Evolutionary conservation across 2,888 invertebrate genomes (phyloP).

Genomic region (Agrotis clavis): DNA sequence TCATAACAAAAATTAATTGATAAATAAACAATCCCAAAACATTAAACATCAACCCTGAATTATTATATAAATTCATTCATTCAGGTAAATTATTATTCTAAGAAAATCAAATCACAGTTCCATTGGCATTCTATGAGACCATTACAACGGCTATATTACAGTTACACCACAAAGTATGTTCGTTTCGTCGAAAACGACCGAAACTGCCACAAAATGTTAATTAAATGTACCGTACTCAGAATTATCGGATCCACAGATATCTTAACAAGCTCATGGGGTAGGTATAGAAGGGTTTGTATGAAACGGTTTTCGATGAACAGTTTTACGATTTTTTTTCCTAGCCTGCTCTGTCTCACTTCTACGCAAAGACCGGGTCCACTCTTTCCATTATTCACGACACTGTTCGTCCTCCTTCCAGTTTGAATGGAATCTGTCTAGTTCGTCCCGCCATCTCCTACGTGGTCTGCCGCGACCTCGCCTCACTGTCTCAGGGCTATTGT

Average conservation of each 20-base stretch:
- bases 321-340: too few relatives aligned
- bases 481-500: too few relatives aligned
- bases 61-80: constrained; percentile 31
- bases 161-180: constrained; percentile 50
- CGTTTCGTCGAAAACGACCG: constrained; percentile 47
- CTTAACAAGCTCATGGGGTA: constrained; percentile 16
- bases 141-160: constrained; percentile 35
- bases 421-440: too few relatives aligned
- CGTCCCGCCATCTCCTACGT: too few relatives aligned
- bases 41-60: constrained; percentile 31
- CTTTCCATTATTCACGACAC: too few relatives aligned
- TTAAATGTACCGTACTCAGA: constrained; percentile 61
- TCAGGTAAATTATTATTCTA: constrained; percentile 39
- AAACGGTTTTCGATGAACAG: background rate
- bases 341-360: too few relatives aligned
- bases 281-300: background rate
- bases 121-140: constrained; percentile 12
- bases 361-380: too few relatives aligned
- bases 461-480: too few relatives aligned
- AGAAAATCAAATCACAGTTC: constrained; percentile 42
- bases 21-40: constrained; percentile 31
- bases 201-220: constrained; percentile 54
- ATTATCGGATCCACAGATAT: constrained; percentile 36
- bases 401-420: too few relatives aligned
- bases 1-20: constrained; percentile 5